These are phyloP conservation scores for Epinotia ramella DNA, from an alignment of 2,888 invertebrate species.

Conservation along the genomic window DNA sequence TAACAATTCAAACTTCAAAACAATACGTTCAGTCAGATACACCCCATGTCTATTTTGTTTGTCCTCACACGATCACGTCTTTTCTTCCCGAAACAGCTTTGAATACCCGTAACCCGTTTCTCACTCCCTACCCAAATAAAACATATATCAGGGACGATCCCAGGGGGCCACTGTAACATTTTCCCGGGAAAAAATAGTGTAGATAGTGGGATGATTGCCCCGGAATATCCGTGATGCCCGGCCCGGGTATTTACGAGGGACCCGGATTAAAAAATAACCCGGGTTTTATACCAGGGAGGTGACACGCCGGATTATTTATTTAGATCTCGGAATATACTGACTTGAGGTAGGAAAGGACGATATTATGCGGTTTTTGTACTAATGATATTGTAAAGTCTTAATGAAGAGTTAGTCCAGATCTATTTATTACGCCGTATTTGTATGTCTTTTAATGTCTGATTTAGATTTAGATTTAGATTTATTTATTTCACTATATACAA, in stretches of 20 bases:
- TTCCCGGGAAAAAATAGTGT: constrained; percentile 78
- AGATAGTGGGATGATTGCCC: constrained; percentile 79
- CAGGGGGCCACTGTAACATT: constrained; percentile 67
- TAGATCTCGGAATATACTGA: constrained; percentile 11
- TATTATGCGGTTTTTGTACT: constrained; percentile 11
- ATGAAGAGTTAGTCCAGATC: too few relatives aligned
- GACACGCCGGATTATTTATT: constrained; percentile 31
- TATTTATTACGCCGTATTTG: too few relatives aligned
- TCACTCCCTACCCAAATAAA: constrained; percentile 65
- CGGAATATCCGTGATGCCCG: constrained; percentile 76
- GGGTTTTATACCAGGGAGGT: constrained; percentile 45
- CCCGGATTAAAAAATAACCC: constrained; percentile 76
- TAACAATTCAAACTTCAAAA: too few relatives aligned
- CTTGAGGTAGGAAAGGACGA: background rate
- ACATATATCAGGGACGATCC: constrained; percentile 67
- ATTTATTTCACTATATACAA: too few relatives aligned
- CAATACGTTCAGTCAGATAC: too few relatives aligned
- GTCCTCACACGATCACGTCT: background rate
- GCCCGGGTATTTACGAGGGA: constrained; percentile 71
- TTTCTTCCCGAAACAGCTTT: background rate
- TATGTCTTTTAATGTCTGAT: too few relatives aligned
- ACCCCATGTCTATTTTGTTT: background rate
- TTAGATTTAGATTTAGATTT: too few relatives aligned
- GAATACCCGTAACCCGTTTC: constrained; percentile 28
- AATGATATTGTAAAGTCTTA: background rate